Evolutionary conservation across 1,140 invertebrate species (phyloP).

Genomic region (Onthophagus taurus): DNA sequence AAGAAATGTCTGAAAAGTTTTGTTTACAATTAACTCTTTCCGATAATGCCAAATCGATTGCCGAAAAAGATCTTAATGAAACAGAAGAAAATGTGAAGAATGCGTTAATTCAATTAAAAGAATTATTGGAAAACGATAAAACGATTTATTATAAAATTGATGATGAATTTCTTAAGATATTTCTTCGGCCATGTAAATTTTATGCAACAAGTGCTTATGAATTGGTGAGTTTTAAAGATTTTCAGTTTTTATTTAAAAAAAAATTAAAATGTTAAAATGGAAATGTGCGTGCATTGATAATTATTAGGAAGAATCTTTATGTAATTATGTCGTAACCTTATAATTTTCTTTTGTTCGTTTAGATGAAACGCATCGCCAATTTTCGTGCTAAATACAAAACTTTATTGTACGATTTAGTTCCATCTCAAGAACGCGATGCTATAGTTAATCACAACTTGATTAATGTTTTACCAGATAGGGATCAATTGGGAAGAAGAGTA

Average conservation of each 20-base stretch:
- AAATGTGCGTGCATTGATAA: background rate
- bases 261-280: background rate
- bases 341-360: slow-evolving; percentile 4
- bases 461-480: slow-evolving; percentile 44
- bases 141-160: slow-evolving; percentile 2
- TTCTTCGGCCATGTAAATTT: slow-evolving; percentile 7
- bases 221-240: background rate
- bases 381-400: slow-evolving; percentile 61
- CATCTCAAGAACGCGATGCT: slow-evolving; percentile 52
- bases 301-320: too few relatives aligned
- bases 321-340: too few relatives aligned
- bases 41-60: slow-evolving; percentile 2
- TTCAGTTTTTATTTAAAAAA: background rate
- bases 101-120: background rate
- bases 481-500: slow-evolving; percentile 29
- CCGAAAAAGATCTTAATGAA: background rate
- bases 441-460: slow-evolving; percentile 60
- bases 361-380: slow-evolving; percentile 64
- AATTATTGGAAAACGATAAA: slow-evolving; percentile 3
- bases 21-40: too few relatives aligned
- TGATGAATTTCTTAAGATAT: slow-evolving; percentile 8
- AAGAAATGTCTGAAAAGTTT: too few relatives aligned
- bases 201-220: slow-evolving; percentile 5
- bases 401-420: slow-evolving; percentile 51
- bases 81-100: background rate